Base-by-base conservation (phyloP, 2,888 invertebrate species). In the Rhagonycha lutea region DNA sequence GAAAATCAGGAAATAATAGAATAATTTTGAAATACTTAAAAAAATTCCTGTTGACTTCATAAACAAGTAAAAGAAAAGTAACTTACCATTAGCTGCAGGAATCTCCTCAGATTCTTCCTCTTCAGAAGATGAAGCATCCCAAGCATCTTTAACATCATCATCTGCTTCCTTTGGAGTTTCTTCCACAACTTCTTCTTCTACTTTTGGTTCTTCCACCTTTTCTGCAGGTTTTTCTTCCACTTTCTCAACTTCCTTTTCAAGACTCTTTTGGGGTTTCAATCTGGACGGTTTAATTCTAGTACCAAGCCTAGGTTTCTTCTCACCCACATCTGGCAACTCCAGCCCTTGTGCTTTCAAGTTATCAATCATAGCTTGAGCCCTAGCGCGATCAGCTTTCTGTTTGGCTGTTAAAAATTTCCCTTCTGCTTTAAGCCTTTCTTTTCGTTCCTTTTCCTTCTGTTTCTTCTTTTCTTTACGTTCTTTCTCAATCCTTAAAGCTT, bases 351-450 rank as follows among this genome's bases (percentile, higher is more conserved):
- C 96, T 87, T 96, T 96, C 61, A 97, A 89, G 1, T 95, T 94
- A 71, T 97, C 96, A 78, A 98, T 88, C 91, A 97, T 92, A 74
- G 95, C 96, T 86, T 96, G 95, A 8, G 97, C 96, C 80, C 97
- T 91, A 0, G 95, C 95, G 79, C 94, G 92, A 82, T 97, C 97
- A 80, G 95, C 95, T 86, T 96, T 98, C 86, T 99, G 98, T 87
- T 98, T 98, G 0, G 96, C 93, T 2, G 98, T 98, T 75, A 98
- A 88, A 32, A 97, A 90, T 88, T 97, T 98, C 3, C 99, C 99
- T 89, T 98, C 98, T n/a, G 96, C 96, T 87, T 98, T 98, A 82
- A 97, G 90, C 84, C 96, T 91, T 84, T 97, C 97, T 87, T 96
- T 97, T 69, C 95, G 91, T 85, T 98, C 98, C 85, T 96, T 97